These are phyloP conservation scores for Harpagoxenus sublaevis DNA, from an alignment of 2,888 invertebrate genomes.

Conservation along the genomic window DNA sequence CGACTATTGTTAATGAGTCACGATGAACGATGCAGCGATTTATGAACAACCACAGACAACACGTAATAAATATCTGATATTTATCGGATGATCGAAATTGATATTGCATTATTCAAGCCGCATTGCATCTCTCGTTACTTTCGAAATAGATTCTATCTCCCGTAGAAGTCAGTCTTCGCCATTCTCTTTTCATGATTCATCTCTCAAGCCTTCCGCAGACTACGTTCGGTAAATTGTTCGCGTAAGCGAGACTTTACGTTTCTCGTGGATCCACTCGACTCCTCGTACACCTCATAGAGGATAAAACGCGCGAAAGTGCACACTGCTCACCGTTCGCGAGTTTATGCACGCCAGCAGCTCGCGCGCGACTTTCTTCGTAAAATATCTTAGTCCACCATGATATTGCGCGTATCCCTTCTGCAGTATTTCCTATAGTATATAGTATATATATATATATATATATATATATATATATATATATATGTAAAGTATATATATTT, in stretches of 20 bases:
- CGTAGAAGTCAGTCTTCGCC: slow-evolving; percentile 23
- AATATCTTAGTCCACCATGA: slow-evolving; percentile 43
- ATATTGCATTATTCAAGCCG: slow-evolving; percentile 36
- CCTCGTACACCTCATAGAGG: slow-evolving; percentile 30
- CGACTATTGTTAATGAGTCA: slow-evolving; percentile 16
- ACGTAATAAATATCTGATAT: slow-evolving; percentile 29
- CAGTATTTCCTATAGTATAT: slow-evolving; percentile 19
- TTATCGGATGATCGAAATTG: slow-evolving; percentile 45
- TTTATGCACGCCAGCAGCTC: slow-evolving; percentile 46
- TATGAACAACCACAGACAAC: slow-evolving; percentile 10
- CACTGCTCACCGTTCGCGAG: slow-evolving; percentile 31
- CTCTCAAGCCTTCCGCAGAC: slow-evolving; percentile 6
- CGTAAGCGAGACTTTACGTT: slow-evolving; percentile 45
- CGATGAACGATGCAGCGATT: slow-evolving; percentile 16
- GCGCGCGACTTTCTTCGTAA: slow-evolving; percentile 41
- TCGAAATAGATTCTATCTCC: slow-evolving; percentile 36
- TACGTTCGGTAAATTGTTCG: slow-evolving; percentile 37
- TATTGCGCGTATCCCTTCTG: not conserved
- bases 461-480: not conserved
- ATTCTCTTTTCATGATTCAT: slow-evolving; percentile 49
- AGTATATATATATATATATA: not conserved
- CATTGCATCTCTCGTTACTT: slow-evolving; percentile 33
- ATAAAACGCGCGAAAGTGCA: slow-evolving; percentile 43
- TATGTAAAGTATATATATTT: not conserved
- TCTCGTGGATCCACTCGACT: slow-evolving; percentile 37